Evolutionary conservation across 2,888 invertebrate genomes (phyloP).

Genomic region (Stegophylla sp.): DNA sequence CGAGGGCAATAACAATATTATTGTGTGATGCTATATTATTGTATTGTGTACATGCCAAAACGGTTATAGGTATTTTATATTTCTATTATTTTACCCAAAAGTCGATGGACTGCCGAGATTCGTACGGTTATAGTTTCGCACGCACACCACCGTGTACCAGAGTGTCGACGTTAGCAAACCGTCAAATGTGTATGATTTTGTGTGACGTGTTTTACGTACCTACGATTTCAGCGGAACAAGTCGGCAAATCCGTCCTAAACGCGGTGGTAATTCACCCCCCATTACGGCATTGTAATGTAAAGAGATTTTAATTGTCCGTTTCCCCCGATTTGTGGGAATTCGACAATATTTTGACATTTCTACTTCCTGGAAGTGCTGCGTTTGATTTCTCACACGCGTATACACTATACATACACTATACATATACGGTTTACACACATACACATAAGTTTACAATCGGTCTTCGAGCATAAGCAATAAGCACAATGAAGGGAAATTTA

Average conservation of each 20-base stretch:
- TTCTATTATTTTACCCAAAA: neutral
- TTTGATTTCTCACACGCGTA: slow-evolving; percentile 45
- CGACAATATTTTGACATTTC: slow-evolving; percentile 58
- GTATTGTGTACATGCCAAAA: no score
- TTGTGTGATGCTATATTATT: no score
- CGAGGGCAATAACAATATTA: no score
- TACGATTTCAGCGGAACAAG: neutral
- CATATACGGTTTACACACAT: no score
- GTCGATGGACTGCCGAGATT: neutral
- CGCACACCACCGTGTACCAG: no score
- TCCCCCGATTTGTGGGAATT: slow-evolving; percentile 58
- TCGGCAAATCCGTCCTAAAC: neutral
- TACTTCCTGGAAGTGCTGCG: slow-evolving; percentile 37
- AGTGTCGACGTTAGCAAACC: neutral
- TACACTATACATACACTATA: neutral
- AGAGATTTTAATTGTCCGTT: slow-evolving; percentile 54
- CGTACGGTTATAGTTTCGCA: slow-evolving; percentile 34
- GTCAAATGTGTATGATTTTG: neutral
- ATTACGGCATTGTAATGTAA: slow-evolving; percentile 30
- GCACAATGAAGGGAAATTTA: slow-evolving; percentile 19
- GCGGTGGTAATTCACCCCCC: neutral
- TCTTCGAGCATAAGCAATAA: neutral
- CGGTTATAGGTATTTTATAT: no score
- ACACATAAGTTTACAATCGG: no score
- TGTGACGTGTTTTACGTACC: neutral